Evolutionary conservation across 23 tunicate genomes (phyloP).

Genomic region (Trididemnum clinides): DNA sequence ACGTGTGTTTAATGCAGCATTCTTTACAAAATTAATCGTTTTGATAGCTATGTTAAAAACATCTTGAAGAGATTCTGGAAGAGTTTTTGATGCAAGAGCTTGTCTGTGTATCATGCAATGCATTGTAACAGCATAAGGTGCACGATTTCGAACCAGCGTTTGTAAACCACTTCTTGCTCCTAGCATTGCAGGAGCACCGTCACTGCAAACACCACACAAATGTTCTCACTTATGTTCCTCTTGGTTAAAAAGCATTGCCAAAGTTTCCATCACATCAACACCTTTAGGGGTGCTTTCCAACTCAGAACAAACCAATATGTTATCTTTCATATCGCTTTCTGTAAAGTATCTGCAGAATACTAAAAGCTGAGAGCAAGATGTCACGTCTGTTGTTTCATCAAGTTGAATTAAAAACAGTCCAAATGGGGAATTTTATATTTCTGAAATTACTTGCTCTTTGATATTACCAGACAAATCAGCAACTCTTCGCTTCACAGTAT

Average conservation of each 20-base stretch:
- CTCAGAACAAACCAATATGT: slow-evolving; percentile 27
- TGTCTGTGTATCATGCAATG: slow-evolving; percentile 66
- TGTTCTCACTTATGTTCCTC: slow-evolving; percentile 29
- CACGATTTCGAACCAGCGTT: slow-evolving; percentile 2
- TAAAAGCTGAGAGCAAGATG: slow-evolving; percentile 40
- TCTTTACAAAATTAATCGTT: slow-evolving; percentile 55
- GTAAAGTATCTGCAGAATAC: too few relatives aligned
- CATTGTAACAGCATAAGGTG: slow-evolving; percentile 36
- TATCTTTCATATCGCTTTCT: too few relatives aligned
- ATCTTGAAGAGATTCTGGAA: too few relatives aligned
- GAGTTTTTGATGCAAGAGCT: too few relatives aligned
- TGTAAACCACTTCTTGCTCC: too few relatives aligned
- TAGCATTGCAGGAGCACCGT: too few relatives aligned
- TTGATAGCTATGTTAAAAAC: slow-evolving; percentile 53
- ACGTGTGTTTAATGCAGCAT: too few relatives aligned
- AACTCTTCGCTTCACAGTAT: slow-evolving; percentile 41
- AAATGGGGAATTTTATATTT: slow-evolving; percentile 15
- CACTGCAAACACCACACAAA: too few relatives aligned
- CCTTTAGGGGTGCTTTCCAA: slow-evolving; percentile 29
- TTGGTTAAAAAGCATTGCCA: slow-evolving; percentile 37
- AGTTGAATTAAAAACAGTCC: slow-evolving; percentile 42
- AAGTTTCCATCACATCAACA: slow-evolving; percentile 45
- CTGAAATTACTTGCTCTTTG: too few relatives aligned
- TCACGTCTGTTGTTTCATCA: slow-evolving; percentile 47
- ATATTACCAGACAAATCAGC: slow-evolving; percentile 20